Conservation (phyloP, 2,113 vertebrate genomes). For the Brevimyrus niger region DNA sequence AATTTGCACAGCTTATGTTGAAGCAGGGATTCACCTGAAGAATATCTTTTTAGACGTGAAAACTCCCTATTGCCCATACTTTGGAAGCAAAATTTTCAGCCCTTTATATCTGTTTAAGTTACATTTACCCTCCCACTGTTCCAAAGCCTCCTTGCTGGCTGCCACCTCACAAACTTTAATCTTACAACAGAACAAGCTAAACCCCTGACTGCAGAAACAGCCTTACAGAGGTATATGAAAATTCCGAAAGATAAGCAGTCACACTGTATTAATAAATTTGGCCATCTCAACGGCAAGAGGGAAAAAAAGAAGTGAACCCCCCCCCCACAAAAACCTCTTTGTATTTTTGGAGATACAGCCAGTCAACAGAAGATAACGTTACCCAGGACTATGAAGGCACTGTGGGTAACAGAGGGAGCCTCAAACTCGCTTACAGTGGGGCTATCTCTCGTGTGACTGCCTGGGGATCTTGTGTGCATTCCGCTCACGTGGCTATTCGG, state of each 20-base stretch:
- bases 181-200: not conserved
- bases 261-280: constrained; percentile 1
- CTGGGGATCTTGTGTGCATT: not conserved
- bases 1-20: not conserved
- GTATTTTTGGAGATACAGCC: not conserved
- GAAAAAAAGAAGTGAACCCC: not conserved
- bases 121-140: not conserved
- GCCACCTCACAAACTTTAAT: constrained; percentile 3
- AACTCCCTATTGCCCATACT: not conserved
- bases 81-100: not conserved
- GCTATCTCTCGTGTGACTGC: not conserved
- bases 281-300: not conserved
- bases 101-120: not conserved
- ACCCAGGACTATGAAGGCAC: not conserved
- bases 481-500: not conserved
- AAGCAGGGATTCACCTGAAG: not conserved
- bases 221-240: not conserved
- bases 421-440: not conserved
- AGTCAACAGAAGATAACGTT: not conserved
- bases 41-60: not conserved
- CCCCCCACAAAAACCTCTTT: not conserved
- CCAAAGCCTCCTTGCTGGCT: not conserved
- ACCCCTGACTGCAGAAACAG: not conserved
- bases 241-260: not conserved
- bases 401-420: not conserved